Conservation (phyloP, 1,140 invertebrate genomes). For the Epicauta chinensis region DNA sequence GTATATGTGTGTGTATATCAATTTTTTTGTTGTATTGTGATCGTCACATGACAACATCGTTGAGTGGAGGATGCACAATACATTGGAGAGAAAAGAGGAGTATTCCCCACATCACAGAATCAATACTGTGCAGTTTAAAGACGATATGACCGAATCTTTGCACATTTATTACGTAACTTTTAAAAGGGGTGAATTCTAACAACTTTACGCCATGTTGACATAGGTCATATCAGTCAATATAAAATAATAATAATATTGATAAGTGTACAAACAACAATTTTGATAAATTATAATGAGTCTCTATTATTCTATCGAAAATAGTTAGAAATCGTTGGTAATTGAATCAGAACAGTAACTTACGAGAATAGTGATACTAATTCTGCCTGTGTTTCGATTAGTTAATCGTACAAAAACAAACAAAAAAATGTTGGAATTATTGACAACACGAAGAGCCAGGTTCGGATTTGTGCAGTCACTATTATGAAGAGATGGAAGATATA, state of each 20-base stretch:
- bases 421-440: too few species aligned
- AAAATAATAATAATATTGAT: not conserved
- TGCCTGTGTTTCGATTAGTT: too few species aligned
- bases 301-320: constrained; percentile 7
- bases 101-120: constrained; percentile 12
- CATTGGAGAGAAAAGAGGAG: constrained; percentile 1
- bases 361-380: too few species aligned
- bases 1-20: too few species aligned
- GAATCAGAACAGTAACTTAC: not conserved
- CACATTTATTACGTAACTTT: constrained; percentile 10
- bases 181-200: not conserved
- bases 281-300: too few species aligned
- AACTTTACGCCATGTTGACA: constrained; percentile 1
- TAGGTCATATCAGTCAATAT: constrained; percentile 1
- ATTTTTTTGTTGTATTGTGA: too few species aligned
- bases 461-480: constrained; percentile 15
- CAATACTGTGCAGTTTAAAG: constrained; percentile 27
- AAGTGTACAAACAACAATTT: not conserved
- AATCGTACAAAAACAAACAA: too few species aligned
- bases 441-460: too few species aligned
- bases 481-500: constrained; percentile 42
- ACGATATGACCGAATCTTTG: constrained; percentile 24
- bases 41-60: constrained; percentile 10
- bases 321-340: not conserved
- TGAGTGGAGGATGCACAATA: constrained; percentile 13